Evolutionary conservation across 2,797 vertebrate species (phyloP).

Genomic region (Columba guinea): DNA sequence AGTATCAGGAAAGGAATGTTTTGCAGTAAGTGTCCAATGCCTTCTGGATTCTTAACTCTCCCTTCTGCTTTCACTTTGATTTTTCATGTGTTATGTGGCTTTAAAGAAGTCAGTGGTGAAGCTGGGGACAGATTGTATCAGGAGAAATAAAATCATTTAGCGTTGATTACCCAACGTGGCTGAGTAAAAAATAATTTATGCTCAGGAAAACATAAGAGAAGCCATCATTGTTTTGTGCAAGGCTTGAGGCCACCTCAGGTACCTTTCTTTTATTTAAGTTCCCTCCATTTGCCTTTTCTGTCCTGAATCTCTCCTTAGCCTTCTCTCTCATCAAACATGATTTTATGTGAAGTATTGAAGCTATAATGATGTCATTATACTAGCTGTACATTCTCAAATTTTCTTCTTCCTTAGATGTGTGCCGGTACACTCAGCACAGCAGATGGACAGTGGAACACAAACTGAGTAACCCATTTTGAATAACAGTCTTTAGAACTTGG

Average conservation of each 20-base stretch:
- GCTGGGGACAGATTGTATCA: not conserved
- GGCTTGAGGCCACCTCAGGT: not conserved
- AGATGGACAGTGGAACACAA: not conserved
- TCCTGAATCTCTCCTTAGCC: not conserved
- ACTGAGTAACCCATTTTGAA: not conserved
- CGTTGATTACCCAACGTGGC: not conserved
- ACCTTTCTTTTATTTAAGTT: not conserved
- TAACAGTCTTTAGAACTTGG: not conserved
- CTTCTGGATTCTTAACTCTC: not conserved
- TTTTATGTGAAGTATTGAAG: not conserved
- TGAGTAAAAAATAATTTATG: not conserved
- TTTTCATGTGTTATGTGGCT: not conserved
- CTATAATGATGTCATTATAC: not conserved
- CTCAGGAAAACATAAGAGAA: not conserved
- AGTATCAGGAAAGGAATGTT: not conserved
- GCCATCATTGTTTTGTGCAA: not conserved
- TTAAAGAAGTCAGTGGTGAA: not conserved
- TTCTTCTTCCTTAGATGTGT: not conserved
- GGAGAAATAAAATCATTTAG: not conserved
- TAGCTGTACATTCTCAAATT: not conserved
- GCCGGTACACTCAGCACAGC: not conserved
- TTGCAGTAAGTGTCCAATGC: not conserved
- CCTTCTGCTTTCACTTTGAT: not conserved
- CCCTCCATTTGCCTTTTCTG: not conserved
- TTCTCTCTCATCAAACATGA: not conserved